phyloP scores from a whole-genome alignment of 2,797 vertebrate species.

The Heterohyrax brucei region DNA sequence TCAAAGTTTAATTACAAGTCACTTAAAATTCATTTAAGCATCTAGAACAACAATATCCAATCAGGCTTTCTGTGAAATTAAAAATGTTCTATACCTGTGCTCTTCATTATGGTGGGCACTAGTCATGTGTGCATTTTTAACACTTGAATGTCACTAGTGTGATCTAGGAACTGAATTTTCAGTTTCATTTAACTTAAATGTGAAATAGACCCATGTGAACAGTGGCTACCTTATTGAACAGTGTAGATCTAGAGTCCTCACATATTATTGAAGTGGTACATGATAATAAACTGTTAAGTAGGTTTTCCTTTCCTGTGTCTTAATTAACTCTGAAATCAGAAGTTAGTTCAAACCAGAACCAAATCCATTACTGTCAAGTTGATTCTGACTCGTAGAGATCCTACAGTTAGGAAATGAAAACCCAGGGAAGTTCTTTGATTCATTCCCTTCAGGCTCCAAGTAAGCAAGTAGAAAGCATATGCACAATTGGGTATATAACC shows the following conservation, averaged over 20 bases:
- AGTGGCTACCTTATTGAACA: too few relatives aligned
- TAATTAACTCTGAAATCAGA: conserved; percentile 45
- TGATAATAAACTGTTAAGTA: conserved; percentile 1
- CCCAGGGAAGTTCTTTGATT: conserved; percentile 9
- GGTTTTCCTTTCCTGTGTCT: conserved; percentile 46
- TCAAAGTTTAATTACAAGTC: background rate
- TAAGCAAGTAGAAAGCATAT: background rate
- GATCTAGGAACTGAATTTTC: background rate
- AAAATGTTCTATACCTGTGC: background rate
- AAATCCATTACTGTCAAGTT: too few relatives aligned
- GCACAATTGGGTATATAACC: background rate
- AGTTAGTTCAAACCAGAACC: background rate
- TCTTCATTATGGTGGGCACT: background rate
- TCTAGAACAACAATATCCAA: background rate
- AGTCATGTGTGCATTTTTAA: background rate
- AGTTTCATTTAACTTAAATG: conserved; percentile 43
- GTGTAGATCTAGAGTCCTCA: background rate
- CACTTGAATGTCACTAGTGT: background rate
- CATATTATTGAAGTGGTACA: conserved; percentile 31
- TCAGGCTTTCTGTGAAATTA: background rate
- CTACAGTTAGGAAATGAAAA: background rate
- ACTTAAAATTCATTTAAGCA: conserved; percentile 56
- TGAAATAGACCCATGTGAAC: background rate
- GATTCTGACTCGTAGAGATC: too few relatives aligned
- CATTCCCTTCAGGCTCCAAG: background rate